Conservation (phyloP, 2,797 vertebrate species). For the Austrolebias charrua region DNA sequence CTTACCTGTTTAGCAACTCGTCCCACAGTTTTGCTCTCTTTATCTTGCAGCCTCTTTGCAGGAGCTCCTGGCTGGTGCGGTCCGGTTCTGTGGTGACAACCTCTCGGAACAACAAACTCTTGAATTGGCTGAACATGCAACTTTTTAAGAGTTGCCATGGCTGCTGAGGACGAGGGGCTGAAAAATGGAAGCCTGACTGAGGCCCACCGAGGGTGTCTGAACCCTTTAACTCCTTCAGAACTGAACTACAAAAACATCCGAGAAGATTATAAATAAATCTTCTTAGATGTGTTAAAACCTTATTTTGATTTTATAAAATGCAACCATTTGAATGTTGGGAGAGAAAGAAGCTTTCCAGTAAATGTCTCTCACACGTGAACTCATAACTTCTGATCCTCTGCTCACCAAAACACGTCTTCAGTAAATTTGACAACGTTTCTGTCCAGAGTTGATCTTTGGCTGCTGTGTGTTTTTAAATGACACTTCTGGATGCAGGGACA, state of each 20-base stretch:
- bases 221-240: constrained; percentile 48
- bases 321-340: too few relatives aligned
- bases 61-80: constrained; percentile 48
- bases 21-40: neutral
- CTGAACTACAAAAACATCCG: constrained; percentile 4
- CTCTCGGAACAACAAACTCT: constrained; percentile 42
- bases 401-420: too few relatives aligned
- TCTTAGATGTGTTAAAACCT: neutral
- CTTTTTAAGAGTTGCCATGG: constrained; percentile 57
- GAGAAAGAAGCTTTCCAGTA: too few relatives aligned
- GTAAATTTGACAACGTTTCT: too few relatives aligned
- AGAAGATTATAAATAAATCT: neutral
- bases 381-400: too few relatives aligned
- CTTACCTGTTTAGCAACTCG: constrained; percentile 31
- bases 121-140: constrained; percentile 29
- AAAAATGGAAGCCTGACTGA: constrained; percentile 40
- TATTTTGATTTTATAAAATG: neutral
- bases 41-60: constrained; percentile 3
- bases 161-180: constrained; percentile 45
- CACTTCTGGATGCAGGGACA: too few relatives aligned
- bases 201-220: constrained; percentile 1
- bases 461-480: too few relatives aligned
- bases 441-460: too few relatives aligned
- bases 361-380: too few relatives aligned
- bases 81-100: constrained; percentile 63